Conservation (phyloP, 2,797 vertebrate genomes). For the Semaprochilodus insignis region DNA sequence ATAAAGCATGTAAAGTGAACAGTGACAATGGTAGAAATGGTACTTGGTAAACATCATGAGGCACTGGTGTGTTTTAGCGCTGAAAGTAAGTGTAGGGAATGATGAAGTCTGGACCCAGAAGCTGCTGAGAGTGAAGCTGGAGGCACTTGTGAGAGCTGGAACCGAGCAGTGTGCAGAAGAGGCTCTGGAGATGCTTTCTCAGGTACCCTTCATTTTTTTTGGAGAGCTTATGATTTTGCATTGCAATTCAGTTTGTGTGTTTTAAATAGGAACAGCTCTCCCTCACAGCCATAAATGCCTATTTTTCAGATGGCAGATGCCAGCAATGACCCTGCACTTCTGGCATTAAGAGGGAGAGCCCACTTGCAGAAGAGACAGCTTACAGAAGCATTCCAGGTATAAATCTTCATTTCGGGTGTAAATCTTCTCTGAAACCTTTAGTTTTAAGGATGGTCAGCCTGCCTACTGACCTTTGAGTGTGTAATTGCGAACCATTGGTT, state of each 20-base stretch:
- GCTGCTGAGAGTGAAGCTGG: slow-evolving; percentile 81
- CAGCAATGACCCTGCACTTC: slow-evolving; percentile 79
- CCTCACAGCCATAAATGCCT: not conserved
- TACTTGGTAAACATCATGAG: not conserved
- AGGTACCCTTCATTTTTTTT: slow-evolving; percentile 74
- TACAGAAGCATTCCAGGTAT: slow-evolving; percentile 87
- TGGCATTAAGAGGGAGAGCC: slow-evolving; percentile 83
- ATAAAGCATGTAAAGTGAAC: no score
- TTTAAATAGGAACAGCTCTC: not conserved
- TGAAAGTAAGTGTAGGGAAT: slow-evolving; percentile 69
- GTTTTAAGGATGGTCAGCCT: no score
- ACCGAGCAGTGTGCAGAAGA: slow-evolving; percentile 80
- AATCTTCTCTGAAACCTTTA: not conserved
- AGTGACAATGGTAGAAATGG: not conserved
- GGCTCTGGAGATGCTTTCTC: slow-evolving; percentile 82
- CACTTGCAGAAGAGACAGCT: slow-evolving; percentile 83
- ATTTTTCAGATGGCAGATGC: slow-evolving; percentile 83
- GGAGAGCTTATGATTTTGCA: not conserved
- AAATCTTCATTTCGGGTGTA: slow-evolving; percentile 78
- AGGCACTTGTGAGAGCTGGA: slow-evolving; percentile 81
- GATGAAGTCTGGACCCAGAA: slow-evolving; percentile 69
- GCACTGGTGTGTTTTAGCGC: slow-evolving; percentile 71
- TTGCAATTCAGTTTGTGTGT: not conserved
- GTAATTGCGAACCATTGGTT: no score
- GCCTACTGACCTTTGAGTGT: no score